phyloP scores from a whole-genome alignment of 2,797 vertebrate genomes.

The Argyrosomus regius region DNA sequence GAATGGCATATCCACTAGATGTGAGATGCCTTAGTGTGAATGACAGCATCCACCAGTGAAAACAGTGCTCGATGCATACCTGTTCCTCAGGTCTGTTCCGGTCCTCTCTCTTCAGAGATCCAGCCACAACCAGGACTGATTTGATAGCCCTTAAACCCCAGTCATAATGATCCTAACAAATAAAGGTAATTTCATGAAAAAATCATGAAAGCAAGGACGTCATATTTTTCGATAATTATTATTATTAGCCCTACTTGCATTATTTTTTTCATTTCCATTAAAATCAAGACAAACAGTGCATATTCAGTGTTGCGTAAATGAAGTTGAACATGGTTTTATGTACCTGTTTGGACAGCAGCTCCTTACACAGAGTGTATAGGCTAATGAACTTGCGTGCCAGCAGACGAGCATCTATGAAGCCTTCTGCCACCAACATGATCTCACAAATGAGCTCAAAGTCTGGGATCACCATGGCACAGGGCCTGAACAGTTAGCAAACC shows the following conservation, averaged over 20 bases:
- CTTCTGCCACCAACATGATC: slow-evolving; percentile 87
- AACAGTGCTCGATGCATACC: slow-evolving; percentile 63
- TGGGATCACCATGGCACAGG: slow-evolving; percentile 87
- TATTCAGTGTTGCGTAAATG: background rate
- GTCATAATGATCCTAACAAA: slow-evolving; percentile 85
- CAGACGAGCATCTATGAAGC: slow-evolving; percentile 87
- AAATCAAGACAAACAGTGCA: background rate
- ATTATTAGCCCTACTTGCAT: background rate
- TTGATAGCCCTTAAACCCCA: slow-evolving; percentile 88
- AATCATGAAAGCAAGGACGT: background rate
- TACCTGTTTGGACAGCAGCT: slow-evolving; percentile 88
- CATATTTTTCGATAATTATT: background rate
- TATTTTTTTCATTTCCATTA: background rate
- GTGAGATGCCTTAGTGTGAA: slow-evolving; percentile 8
- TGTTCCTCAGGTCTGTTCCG: slow-evolving; percentile 86
- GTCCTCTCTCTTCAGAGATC: slow-evolving; percentile 86
- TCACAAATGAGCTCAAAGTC: slow-evolving; percentile 90
- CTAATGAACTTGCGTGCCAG: slow-evolving; percentile 89
- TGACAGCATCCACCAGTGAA: background rate
- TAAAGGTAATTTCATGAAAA: background rate
- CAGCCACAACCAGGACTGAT: slow-evolving; percentile 87
- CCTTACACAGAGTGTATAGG: slow-evolving; percentile 86
- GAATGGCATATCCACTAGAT: background rate
- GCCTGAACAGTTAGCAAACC: slow-evolving; percentile 55
- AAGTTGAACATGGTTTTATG: background rate